These are phyloP conservation scores for Nasua narica DNA, from an alignment of 2,797 vertebrate species.

Conservation along the genomic window DNA sequence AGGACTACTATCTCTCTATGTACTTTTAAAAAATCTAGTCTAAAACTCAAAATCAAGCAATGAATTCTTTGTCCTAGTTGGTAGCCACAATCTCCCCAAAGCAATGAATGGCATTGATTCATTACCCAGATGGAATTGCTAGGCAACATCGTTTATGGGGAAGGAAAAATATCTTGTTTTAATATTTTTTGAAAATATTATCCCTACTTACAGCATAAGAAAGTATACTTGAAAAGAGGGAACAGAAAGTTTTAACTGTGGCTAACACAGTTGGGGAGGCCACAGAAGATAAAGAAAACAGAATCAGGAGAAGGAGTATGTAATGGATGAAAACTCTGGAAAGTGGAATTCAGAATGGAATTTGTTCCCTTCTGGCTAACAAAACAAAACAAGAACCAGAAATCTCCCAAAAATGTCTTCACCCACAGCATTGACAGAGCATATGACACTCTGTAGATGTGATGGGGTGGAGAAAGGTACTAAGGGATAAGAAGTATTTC, in stretches of 20 bases:
- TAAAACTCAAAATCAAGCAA: slow-evolving; percentile 61
- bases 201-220: slow-evolving; percentile 34
- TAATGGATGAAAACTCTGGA: background rate
- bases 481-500: background rate
- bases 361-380: background rate
- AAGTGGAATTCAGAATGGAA: background rate
- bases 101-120: slow-evolving; percentile 69
- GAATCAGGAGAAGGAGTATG: background rate
- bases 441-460: background rate
- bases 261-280: background rate
- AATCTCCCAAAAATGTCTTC: background rate
- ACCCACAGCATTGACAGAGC: background rate
- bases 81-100: slow-evolving; percentile 58
- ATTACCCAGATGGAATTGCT: slow-evolving; percentile 38
- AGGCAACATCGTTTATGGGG: slow-evolving; percentile 57
- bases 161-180: slow-evolving; percentile 71
- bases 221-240: slow-evolving; percentile 21
- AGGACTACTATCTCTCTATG: slow-evolving; percentile 54
- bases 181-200: slow-evolving; percentile 72
- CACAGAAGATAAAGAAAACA: slow-evolving; percentile 20
- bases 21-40: slow-evolving; percentile 14
- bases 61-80: slow-evolving; percentile 65
- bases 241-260: background rate
- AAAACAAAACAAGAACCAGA: background rate
- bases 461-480: background rate